phyloP scores from a whole-genome alignment of 1,140 invertebrate species.

The Latrodectus geometricus region DNA sequence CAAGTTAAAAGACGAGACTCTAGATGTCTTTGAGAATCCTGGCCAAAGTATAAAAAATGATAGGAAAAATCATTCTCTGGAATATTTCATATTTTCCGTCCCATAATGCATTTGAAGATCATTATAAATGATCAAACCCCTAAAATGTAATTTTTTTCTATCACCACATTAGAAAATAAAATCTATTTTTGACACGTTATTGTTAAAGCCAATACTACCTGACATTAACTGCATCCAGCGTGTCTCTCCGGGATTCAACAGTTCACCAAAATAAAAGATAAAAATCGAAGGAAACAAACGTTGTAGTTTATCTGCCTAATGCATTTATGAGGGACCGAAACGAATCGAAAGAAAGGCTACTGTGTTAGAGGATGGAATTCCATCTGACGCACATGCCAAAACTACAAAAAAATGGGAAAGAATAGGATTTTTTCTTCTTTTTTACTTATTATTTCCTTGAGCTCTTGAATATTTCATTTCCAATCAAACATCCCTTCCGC shows the following conservation, averaged over 20 bases:
- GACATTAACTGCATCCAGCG: too few species aligned
- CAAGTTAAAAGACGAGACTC: too few species aligned
- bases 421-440: constrained; percentile 7
- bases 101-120: too few species aligned
- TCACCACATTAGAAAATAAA: too few species aligned
- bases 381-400: neutral
- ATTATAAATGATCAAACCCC: too few species aligned
- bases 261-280: neutral
- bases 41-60: too few species aligned
- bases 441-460: constrained; percentile 45
- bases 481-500: constrained; percentile 51
- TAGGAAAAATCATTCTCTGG: too few species aligned
- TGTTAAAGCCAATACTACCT: too few species aligned
- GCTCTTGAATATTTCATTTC: constrained; percentile 57
- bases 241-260: neutral
- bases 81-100: too few species aligned
- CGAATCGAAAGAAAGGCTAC: neutral
- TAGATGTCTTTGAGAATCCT: too few species aligned
- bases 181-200: too few species aligned
- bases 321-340: neutral
- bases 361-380: neutral
- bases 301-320: neutral
- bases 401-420: neutral
- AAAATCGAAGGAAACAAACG: neutral
- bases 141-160: too few species aligned